Evolutionary conservation across 2,888 invertebrate genomes (phyloP).

Genomic region (Villa cingulata): DNA sequence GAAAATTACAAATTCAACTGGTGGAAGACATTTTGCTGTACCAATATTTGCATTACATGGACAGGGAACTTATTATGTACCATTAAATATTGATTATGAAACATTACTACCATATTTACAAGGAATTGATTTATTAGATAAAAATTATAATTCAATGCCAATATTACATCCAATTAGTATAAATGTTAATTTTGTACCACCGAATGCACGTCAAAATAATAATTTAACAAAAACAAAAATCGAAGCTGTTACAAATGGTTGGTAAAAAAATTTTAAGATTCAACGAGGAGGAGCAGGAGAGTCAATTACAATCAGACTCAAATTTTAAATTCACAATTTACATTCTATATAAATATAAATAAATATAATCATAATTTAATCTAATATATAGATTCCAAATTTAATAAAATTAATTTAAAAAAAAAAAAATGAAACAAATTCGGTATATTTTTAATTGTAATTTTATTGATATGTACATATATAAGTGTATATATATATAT

Average conservation of each 20-base stretch:
- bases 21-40: conserved; percentile 40
- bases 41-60: conserved; percentile 85
- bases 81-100: conserved; percentile 65
- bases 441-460: too few species aligned
- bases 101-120: conserved; percentile 56
- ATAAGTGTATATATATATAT: too few species aligned
- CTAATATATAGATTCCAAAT: too few species aligned
- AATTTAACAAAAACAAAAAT: conserved; percentile 26
- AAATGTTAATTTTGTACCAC: conserved; percentile 59
- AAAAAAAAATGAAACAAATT: too few species aligned
- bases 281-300: too few species aligned
- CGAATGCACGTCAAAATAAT: conserved; percentile 4
- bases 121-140: conserved; percentile 43
- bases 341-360: too few species aligned
- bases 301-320: too few species aligned
- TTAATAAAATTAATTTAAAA: too few species aligned
- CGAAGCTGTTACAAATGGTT: conserved; percentile 32
- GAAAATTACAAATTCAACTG: conserved; percentile 13
- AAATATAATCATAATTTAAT: too few species aligned
- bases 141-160: conserved; percentile 38
- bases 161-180: conserved; percentile 77
- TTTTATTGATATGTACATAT: too few species aligned
- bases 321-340: too few species aligned
- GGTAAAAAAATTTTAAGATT: too few species aligned
- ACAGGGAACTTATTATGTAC: conserved; percentile 79